Base-by-base conservation (phyloP, 2,113 vertebrate genomes). In the Trematocara stigmaticum region DNA sequence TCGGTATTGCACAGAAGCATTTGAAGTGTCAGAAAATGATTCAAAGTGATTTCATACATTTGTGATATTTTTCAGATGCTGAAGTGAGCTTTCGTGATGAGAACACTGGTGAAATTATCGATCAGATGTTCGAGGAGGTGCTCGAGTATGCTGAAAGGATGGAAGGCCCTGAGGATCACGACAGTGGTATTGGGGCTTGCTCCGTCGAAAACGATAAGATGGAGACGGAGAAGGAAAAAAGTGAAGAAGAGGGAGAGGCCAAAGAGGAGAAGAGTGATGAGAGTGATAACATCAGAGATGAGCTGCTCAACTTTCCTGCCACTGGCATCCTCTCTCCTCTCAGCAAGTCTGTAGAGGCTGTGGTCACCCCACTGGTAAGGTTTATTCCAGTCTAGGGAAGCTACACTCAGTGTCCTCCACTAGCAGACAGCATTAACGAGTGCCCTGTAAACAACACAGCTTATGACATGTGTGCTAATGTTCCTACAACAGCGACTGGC, bases 41-140 rank as follows among this genome's bases (percentile, higher is more conserved):
- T 51, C 71, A 18, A 16, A 51, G 26, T 12, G 18, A 47, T 52
- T 26, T 13, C 13, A 38, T 47, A 8, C 15, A 10, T 13, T 52
- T 79, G 47, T n/a, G 10, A 5, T 20, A 6, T 16, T 51, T 57
- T 8, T 40, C 83, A 95, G 94, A 89, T 45, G 29, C 59, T n/a
- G 92, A 89, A 7, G 20, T 83, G 23, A 88, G 47, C 85, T 94
- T 90, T 20, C 89, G 82, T 0, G 93, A 93, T 0, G 92, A 94
- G 42, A 87, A 95, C 90, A 95, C 95, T 0, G 93, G 95, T 7
- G 95, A 94, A 26, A 80, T 95, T 1, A 96, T 96, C 2, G 95
- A 97, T 83, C 91, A 92, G 79, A 95, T 97, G 93, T 97, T 97
- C 18, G 94, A 94, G 13, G 96, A 95, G 9, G 96, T 96, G n/a